phyloP scores from a whole-genome alignment of 2,888 invertebrate genomes.

The Shargacucullia verbasci region DNA sequence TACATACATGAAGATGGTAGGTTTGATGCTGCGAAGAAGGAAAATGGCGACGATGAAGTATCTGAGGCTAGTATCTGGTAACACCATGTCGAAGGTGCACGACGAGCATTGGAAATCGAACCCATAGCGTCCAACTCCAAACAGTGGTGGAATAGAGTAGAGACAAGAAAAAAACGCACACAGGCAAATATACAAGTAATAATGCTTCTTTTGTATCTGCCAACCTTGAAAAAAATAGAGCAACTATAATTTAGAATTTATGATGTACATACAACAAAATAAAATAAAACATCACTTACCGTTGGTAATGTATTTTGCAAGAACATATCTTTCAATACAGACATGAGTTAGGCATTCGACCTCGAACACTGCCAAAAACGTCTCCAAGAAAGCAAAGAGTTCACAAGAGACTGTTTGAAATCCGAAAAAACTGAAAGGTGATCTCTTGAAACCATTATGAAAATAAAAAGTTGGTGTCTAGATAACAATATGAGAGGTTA shows the following conservation, averaged over 20 bases:
- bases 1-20: slow-evolving; percentile 79
- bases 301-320: slow-evolving; percentile 76
- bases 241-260: slow-evolving; percentile 16
- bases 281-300: slow-evolving; percentile 67
- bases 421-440: slow-evolving; percentile 63
- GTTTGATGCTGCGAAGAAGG: slow-evolving; percentile 77
- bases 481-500: too few relatives aligned
- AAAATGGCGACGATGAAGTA: slow-evolving; percentile 71
- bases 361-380: slow-evolving; percentile 82
- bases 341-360: slow-evolving; percentile 82
- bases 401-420: slow-evolving; percentile 74
- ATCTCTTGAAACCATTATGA: not conserved
- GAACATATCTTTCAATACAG: slow-evolving; percentile 84
- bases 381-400: slow-evolving; percentile 76
- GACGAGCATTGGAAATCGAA: slow-evolving; percentile 79
- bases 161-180: slow-evolving; percentile 73
- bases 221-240: slow-evolving; percentile 70
- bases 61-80: slow-evolving; percentile 69
- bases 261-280: slow-evolving; percentile 19
- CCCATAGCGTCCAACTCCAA: slow-evolving; percentile 77
- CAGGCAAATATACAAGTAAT: slow-evolving; percentile 69
- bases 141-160: slow-evolving; percentile 76
- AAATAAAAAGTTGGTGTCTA: too few relatives aligned
- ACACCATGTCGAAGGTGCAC: slow-evolving; percentile 79
- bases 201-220: slow-evolving; percentile 72